Evolutionary conservation across 1,140 invertebrate species (phyloP), one percentile per base, ranked within the genome.

Genomic region (Cheumatopsyche charites): DNA sequence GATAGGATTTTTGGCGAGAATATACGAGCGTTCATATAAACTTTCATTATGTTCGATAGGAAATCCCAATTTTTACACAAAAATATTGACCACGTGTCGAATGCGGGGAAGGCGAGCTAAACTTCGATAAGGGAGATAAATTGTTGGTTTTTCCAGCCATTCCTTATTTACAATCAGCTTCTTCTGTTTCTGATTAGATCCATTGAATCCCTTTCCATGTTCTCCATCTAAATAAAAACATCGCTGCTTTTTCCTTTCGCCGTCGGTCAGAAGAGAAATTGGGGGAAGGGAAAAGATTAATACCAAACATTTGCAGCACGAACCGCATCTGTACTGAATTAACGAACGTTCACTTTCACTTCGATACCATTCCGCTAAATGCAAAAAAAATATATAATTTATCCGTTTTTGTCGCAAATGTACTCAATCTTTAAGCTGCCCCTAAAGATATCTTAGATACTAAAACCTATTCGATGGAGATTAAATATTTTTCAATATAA

Each of bases 281-380:
- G n/a, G 55, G 23, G 19, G 55, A 58, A 9, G 55, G 55, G 55
- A 58, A 58, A 58, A 58, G 55, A 58, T 58, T 58, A 58, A 58
- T 58, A 58, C 23, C 19, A 26, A 58, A 58, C 55, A 58, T 58
- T 58, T 58, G 55, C 55, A 58, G 23, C 55, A 23, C 55, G 23
- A 58, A 58, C 55, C 55, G 55, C 55, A 58, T 58, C 55, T 58
- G 55, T 58, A 58, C 55, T 26, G 55, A 58, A 58, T 58, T 58
- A 58, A 58, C 55, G 12, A 58, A 26, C 55, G 21, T 23, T 25
- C 55, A 58, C 55, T 58, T 23, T 58, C 23, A n/a, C 11, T 58
- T 58, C 25, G 25, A 21, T 58, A 26, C 7, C 19, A 23, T 58
- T 58, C 55, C 55, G 25, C 25, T 58, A 25, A 58, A 47, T 13